Percentiles rank a stretch among this genome's conserved stretches.
Evolutionary conservation across 2,888 invertebrate genomes (phyloP).

Genomic region (Tyria jacobaeae): DNA sequence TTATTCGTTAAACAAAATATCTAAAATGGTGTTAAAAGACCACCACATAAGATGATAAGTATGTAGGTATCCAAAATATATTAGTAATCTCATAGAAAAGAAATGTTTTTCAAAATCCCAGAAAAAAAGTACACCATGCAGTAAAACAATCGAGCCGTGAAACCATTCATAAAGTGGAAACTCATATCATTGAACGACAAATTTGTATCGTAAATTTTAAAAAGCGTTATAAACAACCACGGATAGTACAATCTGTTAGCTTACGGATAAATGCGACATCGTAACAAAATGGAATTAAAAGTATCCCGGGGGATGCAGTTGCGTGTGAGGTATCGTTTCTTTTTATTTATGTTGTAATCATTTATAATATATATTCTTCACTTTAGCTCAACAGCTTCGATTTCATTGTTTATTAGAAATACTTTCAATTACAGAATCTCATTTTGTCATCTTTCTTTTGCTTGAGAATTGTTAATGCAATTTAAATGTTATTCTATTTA

Average conservation of each 20-base stretch:
- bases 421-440: background rate
- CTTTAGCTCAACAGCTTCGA: background rate
- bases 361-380: slow-evolving; percentile 9
- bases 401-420: background rate
- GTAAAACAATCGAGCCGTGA: background rate
- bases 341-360: slow-evolving; percentile 18
- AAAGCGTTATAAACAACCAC: slow-evolving; percentile 30
- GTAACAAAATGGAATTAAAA: slow-evolving; percentile 63
- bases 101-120: too few species aligned
- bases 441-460: background rate
- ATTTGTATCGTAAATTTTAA: slow-evolving; percentile 20
- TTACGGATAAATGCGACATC: slow-evolving; percentile 44
- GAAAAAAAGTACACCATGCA: background rate
- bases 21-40: background rate
- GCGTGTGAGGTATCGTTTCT: slow-evolving; percentile 11
- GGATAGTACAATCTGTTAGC: slow-evolving; percentile 47
- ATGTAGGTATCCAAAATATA: too few species aligned
- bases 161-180: slow-evolving; percentile 18
- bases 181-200: slow-evolving; percentile 13
- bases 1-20: background rate
- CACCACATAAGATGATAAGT: background rate
- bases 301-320: slow-evolving; percentile 40
- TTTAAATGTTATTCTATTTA: too few species aligned
- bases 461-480: background rate
- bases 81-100: too few species aligned